These are phyloP conservation scores for Coregonus sp. DNA, from an alignment of 2,797 vertebrate species.

Conservation along the genomic window DNA sequence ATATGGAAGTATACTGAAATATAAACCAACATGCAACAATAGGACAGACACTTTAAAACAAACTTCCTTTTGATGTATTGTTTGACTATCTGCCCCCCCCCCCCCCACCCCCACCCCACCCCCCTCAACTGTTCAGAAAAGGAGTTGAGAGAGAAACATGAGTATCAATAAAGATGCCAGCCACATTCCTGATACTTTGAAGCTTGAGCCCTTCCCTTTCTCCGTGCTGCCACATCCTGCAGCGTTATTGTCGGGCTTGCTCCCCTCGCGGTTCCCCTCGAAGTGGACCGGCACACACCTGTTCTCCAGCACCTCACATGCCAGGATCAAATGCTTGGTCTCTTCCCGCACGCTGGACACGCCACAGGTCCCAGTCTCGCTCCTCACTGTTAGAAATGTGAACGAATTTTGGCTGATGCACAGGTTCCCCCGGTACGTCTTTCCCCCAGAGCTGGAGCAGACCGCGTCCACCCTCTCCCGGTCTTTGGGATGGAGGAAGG, in stretches of 20 bases:
- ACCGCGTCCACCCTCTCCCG: slow-evolving; percentile 65
- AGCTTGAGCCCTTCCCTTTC: slow-evolving; percentile 17
- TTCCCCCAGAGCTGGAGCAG: slow-evolving; percentile 66
- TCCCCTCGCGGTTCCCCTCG: slow-evolving; percentile 63
- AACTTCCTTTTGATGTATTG: too few relatives aligned
- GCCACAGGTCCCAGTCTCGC: slow-evolving; percentile 52
- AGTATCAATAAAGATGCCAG: slow-evolving; percentile 32
- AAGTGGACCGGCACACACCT: slow-evolving; percentile 76
- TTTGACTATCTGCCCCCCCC: too few relatives aligned
- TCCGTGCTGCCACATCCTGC: slow-evolving; percentile 53
- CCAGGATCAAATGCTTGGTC: slow-evolving; percentile 77
- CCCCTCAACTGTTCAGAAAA: background rate
- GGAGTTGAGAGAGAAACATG: slow-evolving; percentile 20
- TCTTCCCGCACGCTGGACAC: slow-evolving; percentile 61
- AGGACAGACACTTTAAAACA: too few relatives aligned
- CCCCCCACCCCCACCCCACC: too few relatives aligned
- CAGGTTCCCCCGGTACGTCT: slow-evolving; percentile 52
- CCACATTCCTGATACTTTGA: slow-evolving; percentile 35
- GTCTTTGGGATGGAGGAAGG: slow-evolving; percentile 65
- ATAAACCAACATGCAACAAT: too few relatives aligned
- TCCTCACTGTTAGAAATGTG: slow-evolving; percentile 73
- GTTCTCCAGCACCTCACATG: slow-evolving; percentile 68
- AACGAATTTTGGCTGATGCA: slow-evolving; percentile 75
- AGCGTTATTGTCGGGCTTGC: slow-evolving; percentile 59
- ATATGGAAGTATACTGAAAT: too few relatives aligned